These are phyloP conservation scores for Parnassius orleans DNA, from an alignment of 2,888 invertebrate species.

Conservation along the genomic window DNA sequence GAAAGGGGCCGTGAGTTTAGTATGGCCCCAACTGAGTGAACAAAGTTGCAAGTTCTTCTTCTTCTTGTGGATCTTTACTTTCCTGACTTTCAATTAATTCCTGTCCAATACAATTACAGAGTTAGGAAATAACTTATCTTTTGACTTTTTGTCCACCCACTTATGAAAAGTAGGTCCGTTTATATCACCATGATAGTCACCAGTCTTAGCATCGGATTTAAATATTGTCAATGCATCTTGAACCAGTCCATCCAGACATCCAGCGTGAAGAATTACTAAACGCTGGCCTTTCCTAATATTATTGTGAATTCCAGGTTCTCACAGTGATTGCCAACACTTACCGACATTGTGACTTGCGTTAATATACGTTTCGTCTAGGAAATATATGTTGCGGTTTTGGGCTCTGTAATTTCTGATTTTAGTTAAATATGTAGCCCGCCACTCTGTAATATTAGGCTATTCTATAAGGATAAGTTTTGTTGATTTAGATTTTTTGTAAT, in stretches of 20 bases:
- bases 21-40: too few species aligned
- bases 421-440: background rate
- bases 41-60: too few species aligned
- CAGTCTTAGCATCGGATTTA: too few species aligned
- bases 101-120: constrained; percentile 6
- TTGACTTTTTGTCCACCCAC: constrained; percentile 14
- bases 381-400: background rate
- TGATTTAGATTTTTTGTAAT: background rate
- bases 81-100: too few species aligned
- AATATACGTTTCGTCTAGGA: background rate
- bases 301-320: background rate
- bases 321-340: background rate
- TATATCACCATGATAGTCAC: background rate
- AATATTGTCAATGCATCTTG: too few species aligned
- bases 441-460: background rate
- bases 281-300: background rate
- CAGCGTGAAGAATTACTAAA: background rate
- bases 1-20: too few species aligned
- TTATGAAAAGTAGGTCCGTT: constrained; percentile 18
- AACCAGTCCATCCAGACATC: too few species aligned
- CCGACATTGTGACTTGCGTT: too few species aligned
- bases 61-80: too few species aligned
- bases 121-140: constrained; percentile 8
- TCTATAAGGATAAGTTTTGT: background rate
- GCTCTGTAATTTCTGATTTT: background rate